Evolutionary conservation across 2,888 invertebrate species (phyloP), one percentile per base, ranked within the genome.

Genomic region (Hedya salicella): DNA sequence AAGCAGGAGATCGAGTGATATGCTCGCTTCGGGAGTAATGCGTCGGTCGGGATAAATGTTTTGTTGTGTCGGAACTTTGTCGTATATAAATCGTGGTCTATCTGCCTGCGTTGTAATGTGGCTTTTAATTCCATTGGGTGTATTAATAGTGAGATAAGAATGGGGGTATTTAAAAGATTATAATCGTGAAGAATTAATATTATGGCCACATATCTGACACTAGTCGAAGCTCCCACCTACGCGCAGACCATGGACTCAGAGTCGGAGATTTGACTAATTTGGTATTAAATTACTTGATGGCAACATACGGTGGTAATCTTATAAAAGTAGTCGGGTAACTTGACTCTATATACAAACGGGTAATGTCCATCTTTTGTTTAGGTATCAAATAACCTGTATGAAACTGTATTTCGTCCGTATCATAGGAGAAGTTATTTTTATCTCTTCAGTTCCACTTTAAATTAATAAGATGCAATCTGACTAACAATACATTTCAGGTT

Each of bases 21-120:
- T 60, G 74, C 70, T 69, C 66, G 70, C 62, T 66, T 40, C 63
- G 66, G 70, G 71, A 73, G 73, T 78, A 77, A 77, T 76, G 74
- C 69, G 72, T 73, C 52, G 69, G 68, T 6, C 42, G 67, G 70
- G 67, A 70, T 70, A 72, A 78, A 78, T 73, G 71, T 77, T 77
- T 71, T 74, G 73, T 75, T 73, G 64, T 67, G 70, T 62, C 70
- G 67, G 63, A 69, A 63, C 53, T 53, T 25, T 64, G 65, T 68
- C 62, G 49, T 62, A 44, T 61, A 59, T 68, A 63, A 69, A 67
- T 67, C 25, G 53, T 50, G 40, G n/a, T 52, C 49, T 46, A 59
- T 61, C 61, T 49, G 36, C 59, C 39, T 16, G 46, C 32, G 46
- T 52, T 52, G 46, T 19, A 46, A 36, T 46, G 48, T 25, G 17